Evolutionary conservation across 2,113 vertebrate genomes (phyloP).

Genomic region (Vicugna pacos): DNA sequence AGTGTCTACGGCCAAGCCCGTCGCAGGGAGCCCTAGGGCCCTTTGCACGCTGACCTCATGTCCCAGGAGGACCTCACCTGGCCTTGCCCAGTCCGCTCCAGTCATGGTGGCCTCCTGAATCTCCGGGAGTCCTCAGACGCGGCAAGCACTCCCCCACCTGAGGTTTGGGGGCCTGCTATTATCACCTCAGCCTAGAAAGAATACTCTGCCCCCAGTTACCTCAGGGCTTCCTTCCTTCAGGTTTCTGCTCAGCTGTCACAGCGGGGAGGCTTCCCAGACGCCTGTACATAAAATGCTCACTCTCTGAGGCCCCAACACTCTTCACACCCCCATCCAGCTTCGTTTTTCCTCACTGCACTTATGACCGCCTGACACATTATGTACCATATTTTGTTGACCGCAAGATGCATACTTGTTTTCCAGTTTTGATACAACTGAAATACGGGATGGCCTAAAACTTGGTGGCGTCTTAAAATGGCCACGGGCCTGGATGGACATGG

Average conservation of each 20-base stretch:
- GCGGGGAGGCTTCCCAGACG: not conserved
- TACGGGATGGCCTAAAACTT: not conserved
- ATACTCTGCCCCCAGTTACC: not conserved
- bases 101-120: not conserved
- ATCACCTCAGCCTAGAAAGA: not conserved
- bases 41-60: not conserved
- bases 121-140: not conserved
- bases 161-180: not conserved
- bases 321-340: not conserved
- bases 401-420: conserved; percentile 7
- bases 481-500: not conserved
- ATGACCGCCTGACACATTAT: not conserved
- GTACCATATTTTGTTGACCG: not conserved
- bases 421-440: conserved; percentile 28
- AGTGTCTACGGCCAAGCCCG: not conserved
- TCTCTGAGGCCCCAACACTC: not conserved
- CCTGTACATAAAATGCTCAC: not conserved
- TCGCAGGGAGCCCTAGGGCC: not conserved
- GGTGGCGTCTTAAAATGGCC: not conserved
- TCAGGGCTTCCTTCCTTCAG: not conserved
- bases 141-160: not conserved
- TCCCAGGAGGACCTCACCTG: not conserved
- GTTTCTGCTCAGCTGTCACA: not conserved
- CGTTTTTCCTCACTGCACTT: not conserved
- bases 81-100: not conserved